Base-by-base conservation (phyloP, 2,888 invertebrate species). In the Athrips mouffetella region DNA sequence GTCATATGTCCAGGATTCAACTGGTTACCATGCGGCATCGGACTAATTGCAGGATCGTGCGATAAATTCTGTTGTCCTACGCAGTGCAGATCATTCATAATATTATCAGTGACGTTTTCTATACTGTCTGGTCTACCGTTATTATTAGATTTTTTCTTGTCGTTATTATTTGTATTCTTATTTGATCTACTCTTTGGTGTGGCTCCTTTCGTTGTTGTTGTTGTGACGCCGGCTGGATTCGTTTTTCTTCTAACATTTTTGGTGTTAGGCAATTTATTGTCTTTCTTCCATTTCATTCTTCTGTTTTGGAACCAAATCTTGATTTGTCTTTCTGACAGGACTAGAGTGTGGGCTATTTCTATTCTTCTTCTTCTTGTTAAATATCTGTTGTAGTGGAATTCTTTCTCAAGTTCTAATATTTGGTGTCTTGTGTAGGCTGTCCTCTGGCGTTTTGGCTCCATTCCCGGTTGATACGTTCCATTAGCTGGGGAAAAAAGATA, bases 371-470 rank as follows among this genome's bases (percentile, higher is more conserved):
- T 91, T 65, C 98, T 91, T 52, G 98, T 98, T 80, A 98, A 91
- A 90, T 98, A 98, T 74, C 97, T 92, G 90, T 98, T 98, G 91
- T 95, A 98, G 83, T 98, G 98, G 85, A 98, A 98, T 90, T 98
- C 98, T 80, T 98, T 98, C 81, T 98, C 98, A 73, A 98, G 90
- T 87, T 98, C 98, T 79, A 98, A 91, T 76, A 98, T 98, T 91
- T 98, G 98, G 90, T 98, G 97, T 80, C 98, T 93, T 53, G 98
- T 98, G 91, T 98, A 98, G 55, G 98, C 98, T 62, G 98, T 98
- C 65, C 98, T 91, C 80, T 98, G 98, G 56, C 98, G 91, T 83
- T 98, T 98, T 46, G 97, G 96, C 80, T 98, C 97, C 94, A 96
- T 96, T 52, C 96, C 96, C 6, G 96, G 96, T 79, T 95, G 95